phyloP scores from a whole-genome alignment of 2,113 vertebrate species.

The Prochilodus magdalenae region DNA sequence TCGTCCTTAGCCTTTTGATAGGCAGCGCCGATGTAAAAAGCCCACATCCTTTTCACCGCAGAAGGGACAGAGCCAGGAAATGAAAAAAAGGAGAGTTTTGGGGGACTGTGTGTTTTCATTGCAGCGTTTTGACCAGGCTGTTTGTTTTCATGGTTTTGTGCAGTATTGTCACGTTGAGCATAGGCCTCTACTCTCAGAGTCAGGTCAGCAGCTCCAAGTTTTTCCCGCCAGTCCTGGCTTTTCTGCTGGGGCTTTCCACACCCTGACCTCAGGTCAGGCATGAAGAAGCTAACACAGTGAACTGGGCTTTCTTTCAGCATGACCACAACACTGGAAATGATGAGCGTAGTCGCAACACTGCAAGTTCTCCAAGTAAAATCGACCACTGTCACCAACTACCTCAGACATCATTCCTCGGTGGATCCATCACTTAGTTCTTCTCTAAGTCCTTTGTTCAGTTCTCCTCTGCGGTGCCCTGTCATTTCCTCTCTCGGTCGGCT shows the following conservation, averaged over 20 bases:
- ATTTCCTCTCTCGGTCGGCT: slow-evolving; percentile 22
- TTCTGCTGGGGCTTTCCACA: slow-evolving; percentile 3
- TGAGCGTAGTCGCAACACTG: neutral
- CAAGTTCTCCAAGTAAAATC: neutral
- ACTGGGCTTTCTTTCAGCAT: neutral
- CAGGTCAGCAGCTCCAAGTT: neutral
- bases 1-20: neutral
- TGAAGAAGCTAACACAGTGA: neutral
- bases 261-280: slow-evolving; percentile 11
- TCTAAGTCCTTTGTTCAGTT: neutral
- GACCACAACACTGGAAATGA: slow-evolving; percentile 1
- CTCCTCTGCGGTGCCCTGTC: neutral
- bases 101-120: neutral
- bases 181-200: neutral
- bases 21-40: neutral
- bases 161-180: neutral
- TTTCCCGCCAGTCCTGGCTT: slow-evolving; percentile 16
- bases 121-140: neutral
- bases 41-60: neutral
- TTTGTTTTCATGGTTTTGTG: neutral
- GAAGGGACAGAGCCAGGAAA: neutral
- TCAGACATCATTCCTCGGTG: neutral
- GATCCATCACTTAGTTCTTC: neutral
- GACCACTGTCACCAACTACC: neutral
- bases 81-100: neutral